Evolutionary conservation across 2,888 invertebrate genomes (phyloP), one percentile per base, ranked within the genome.

Genomic region (Leptinotarsa juncta): DNA sequence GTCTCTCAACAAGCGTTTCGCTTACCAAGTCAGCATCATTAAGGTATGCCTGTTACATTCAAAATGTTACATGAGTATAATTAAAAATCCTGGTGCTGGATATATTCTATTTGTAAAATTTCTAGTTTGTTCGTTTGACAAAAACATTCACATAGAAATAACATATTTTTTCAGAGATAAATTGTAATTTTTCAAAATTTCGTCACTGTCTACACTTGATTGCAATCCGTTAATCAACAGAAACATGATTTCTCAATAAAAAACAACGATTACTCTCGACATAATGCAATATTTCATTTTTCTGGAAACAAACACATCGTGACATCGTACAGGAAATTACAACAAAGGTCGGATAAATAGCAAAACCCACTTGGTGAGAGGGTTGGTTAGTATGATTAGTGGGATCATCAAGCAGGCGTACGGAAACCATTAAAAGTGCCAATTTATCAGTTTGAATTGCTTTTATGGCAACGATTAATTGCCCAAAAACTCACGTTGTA

Each of bases 391-490:
- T 78, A 81, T 82, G 82, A 82, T 82, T 81, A 81, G 81, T 82
- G 78, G 80, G 78, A 80, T 82, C 83, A 81, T 81, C 82, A 80
- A 79, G 73, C 76, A 77, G 76, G 75, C 79, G 79, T 75, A 78
- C 81, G 81, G 80, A 80, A 80, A 79, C 80, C 81, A 80, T 82
- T 83, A 82, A 83, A 83, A 82, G 77, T 79, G 79, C 80, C 80
- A 81, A 83, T 83, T 83, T 82, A 83, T 83, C 81, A 83, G 81
- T 79, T 81, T 78, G 78, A 78, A 79, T 74, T 75, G 82, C 81
- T 83, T 82, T 83, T 82, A 80, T 81, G 81, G 79, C 77, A 76
- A 78, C 81, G 76, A 82, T 82, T 83, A 82, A 82, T 83, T 82
- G 81, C 79, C 32, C 60, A 73, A 71, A 66, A 68, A 73, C 74